Percentiles rank a stretch among this genome's conserved stretches.
phyloP scores from a whole-genome alignment of 1,140 invertebrate genomes.

The Eumeta japonica region DNA sequence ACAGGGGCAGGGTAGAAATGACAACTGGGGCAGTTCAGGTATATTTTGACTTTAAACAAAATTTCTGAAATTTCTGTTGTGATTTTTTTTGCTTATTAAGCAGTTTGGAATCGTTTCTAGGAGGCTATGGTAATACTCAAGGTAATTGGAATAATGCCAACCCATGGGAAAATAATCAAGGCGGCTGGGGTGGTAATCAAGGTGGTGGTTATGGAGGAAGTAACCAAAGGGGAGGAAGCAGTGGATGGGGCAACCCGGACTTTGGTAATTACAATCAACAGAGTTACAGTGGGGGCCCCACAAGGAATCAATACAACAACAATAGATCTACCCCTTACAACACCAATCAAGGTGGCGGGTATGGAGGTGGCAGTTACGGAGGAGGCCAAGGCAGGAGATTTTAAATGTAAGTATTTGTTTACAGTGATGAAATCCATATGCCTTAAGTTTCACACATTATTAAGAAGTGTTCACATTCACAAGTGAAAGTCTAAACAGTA shows the following conservation, averaged over 20 bases:
- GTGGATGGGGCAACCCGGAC: constrained; percentile 61
- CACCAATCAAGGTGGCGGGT: constrained; percentile 56
- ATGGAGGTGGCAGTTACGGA: constrained; percentile 42
- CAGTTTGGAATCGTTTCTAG: constrained; percentile 25
- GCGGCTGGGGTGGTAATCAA: constrained; percentile 28
- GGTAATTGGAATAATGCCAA: constrained; percentile 22
- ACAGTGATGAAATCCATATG: too few species aligned
- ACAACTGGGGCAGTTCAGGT: constrained; percentile 45
- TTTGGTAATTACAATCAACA: constrained; percentile 77
- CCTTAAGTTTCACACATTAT: too few species aligned
- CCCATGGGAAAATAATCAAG: constrained; percentile 34
- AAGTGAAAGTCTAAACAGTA: too few species aligned
- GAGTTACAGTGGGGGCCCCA: constrained; percentile 70
- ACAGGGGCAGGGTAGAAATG: constrained; percentile 44
- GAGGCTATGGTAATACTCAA: constrained; percentile 47
- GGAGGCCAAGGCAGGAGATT: constrained; percentile 37
- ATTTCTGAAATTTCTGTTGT: constrained; percentile 1
- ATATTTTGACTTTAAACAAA: constrained; percentile 9
- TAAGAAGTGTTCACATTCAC: too few species aligned
- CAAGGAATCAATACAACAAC: constrained; percentile 65
- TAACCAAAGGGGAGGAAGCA: constrained; percentile 59
- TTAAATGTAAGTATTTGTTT: constrained; percentile 46
- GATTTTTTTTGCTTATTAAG: background rate
- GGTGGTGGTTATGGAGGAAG: constrained; percentile 48
- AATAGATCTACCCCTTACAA: constrained; percentile 67